Evolutionary conservation across 2,888 invertebrate species (phyloP).

Genomic region (Drosophila lutescens): DNA sequence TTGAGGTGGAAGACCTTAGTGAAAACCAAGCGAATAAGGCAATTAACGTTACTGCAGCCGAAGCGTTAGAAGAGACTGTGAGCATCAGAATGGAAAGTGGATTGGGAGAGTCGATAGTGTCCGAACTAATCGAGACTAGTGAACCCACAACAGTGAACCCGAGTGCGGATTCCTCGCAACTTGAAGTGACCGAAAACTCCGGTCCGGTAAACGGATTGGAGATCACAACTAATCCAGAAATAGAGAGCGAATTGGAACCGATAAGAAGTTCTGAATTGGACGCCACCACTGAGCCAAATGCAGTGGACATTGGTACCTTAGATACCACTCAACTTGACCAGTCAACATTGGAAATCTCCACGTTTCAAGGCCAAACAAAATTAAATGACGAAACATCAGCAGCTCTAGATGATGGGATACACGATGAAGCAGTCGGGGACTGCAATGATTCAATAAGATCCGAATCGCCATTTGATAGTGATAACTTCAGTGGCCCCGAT

Average conservation of each 20-base stretch:
- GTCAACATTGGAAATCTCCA: background rate
- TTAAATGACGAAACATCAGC: slow-evolving; percentile 12
- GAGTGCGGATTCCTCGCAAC: background rate
- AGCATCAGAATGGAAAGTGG: background rate
- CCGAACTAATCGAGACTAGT: background rate
- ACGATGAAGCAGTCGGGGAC: background rate
- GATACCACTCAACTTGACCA: slow-evolving; percentile 6
- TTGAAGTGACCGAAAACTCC: background rate
- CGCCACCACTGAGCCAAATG: background rate
- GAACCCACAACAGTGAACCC: background rate
- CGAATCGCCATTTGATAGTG: background rate
- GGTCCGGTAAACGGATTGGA: background rate
- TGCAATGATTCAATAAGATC: background rate
- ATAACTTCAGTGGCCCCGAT: background rate
- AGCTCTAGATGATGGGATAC: background rate
- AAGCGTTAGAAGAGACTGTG: background rate
- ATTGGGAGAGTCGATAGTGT: background rate
- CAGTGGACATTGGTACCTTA: background rate
- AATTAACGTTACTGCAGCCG: background rate
- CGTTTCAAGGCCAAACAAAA: background rate
- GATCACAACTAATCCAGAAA: background rate
- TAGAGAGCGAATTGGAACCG: slow-evolving; percentile 1
- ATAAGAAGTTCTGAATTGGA: background rate
- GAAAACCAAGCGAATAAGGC: background rate
- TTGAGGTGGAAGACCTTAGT: slow-evolving; percentile 2